These are phyloP conservation scores for Dromococcyx pavoninus DNA, from an alignment of 2,797 vertebrate genomes.

Conservation along the genomic window DNA sequence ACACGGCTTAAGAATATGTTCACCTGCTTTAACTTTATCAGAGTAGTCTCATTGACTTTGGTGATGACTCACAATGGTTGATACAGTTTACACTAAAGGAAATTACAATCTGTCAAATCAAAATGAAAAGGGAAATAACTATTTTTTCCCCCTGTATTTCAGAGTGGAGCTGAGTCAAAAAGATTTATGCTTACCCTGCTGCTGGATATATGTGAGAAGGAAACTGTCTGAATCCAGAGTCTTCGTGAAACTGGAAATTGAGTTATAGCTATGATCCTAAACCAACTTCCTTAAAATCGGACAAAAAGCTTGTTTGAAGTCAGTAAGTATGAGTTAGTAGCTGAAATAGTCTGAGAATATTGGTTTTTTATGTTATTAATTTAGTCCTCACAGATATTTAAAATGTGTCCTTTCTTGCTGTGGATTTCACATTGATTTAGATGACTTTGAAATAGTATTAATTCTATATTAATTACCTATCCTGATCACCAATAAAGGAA, in stretches of 20 bases:
- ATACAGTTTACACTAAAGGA: not conserved
- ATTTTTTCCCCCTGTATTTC: not conserved
- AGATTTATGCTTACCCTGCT: not conserved
- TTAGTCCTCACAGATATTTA: not conserved
- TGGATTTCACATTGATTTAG: not conserved
- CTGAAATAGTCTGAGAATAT: not conserved
- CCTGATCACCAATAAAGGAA: not conserved
- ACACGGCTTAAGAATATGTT: not conserved
- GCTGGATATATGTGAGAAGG: fast-evolving
- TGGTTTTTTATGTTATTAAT: not conserved
- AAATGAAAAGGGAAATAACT: not conserved
- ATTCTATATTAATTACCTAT: not conserved
- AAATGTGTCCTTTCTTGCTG: not conserved
- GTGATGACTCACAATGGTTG: not conserved
- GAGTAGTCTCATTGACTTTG: not conserved
- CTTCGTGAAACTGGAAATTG: not conserved
- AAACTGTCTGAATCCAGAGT: not conserved
- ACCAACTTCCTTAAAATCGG: not conserved
- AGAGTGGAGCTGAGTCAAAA: not conserved
- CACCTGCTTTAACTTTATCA: not conserved
- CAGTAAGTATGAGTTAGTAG: not conserved
- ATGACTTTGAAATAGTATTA: not conserved
- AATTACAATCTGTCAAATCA: not conserved
- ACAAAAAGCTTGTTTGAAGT: not conserved
- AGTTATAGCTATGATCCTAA: not conserved